Conservation (phyloP, 1,140 invertebrate species). For the Bombus vancouverensis region DNA sequence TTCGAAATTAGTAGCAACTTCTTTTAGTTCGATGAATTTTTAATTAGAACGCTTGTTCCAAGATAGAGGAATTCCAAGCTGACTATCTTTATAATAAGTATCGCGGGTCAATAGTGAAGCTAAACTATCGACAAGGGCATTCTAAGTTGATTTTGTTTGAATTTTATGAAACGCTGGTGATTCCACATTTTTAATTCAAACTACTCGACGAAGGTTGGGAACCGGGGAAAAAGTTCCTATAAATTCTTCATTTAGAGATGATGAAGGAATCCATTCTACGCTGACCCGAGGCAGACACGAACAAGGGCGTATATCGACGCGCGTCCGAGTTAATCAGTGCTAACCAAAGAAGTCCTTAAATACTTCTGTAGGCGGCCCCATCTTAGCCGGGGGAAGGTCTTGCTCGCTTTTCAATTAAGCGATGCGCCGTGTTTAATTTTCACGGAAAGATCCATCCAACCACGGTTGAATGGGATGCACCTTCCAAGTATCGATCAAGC, state of each 20-base stretch:
- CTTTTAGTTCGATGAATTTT: not conserved
- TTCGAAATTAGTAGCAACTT: not conserved
- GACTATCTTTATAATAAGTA: not conserved
- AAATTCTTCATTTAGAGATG: not conserved
- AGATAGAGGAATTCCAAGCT: not conserved
- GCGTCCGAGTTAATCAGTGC: constrained; percentile 41
- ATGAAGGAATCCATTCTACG: not conserved
- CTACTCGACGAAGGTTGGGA: not conserved
- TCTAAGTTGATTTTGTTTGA: no score
- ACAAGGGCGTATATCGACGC: constrained; percentile 13
- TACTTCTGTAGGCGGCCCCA: constrained; percentile 33
- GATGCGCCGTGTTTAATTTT: constrained; percentile 55
- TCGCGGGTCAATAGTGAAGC: no score
- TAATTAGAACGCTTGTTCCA: not conserved
- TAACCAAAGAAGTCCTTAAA: constrained; percentile 53
- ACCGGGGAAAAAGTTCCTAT: not conserved
- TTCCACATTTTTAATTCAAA: no score
- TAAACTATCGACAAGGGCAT: no score
- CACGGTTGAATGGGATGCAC: constrained; percentile 31
- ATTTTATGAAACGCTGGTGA: no score
- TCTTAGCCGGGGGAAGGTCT: constrained; percentile 25
- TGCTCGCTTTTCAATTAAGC: constrained; percentile 61
- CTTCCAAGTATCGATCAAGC: constrained; percentile 57
- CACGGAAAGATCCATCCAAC: constrained; percentile 44
- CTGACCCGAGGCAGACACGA: not conserved